Base-by-base conservation (phyloP, 2,888 invertebrate species). In the Apoderus coryli region DNA sequence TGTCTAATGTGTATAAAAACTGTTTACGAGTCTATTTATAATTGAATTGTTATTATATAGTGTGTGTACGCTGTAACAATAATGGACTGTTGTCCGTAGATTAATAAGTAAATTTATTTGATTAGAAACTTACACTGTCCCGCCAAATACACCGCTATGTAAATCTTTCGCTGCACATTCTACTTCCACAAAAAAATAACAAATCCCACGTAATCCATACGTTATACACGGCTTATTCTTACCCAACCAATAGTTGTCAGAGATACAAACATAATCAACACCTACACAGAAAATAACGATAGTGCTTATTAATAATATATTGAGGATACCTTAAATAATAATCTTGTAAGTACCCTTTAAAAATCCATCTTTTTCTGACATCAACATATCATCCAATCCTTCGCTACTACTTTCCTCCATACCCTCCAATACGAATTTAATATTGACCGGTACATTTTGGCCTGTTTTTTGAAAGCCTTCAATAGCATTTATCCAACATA, bases 331-430 rank as follows among this genome's bases (percentile, higher is more conserved):
- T 60, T 74, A 93, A 57, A 95, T 92, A 1, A n/a, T n/a, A n/a
- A n/a, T n/a, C n/a, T n/a, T n/a, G n/a, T n/a, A n/a, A n/a, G 89
- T 78, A 51, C 71, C 69, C 29, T 73, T 65, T 19, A 95, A 67
- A 57, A 90, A 93, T 15, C 71, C 71, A 43, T 81, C 75, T 52
- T 81, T 80, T 41, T 69, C 64, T 1, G 67, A 54, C 43, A 64
- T 60, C 1, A 98, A 64, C 7, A 93, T 62, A 1, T 81, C 82
- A 54, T 93, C 90, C 14, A 98, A 64, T n/a, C 96, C 96, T 53
- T 84, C 82, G 35, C 93, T 95, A 4, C 95, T 95, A 38, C 81
- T 82, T 57, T 98, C 96, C 59, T 96, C 96, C 96, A 98, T 98
- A 33, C 90, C 92, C 65, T 98, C 96, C 54, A 96, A 82, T 9